Base-by-base conservation (phyloP, 2,888 invertebrate species). In the Dryobota labecula region DNA sequence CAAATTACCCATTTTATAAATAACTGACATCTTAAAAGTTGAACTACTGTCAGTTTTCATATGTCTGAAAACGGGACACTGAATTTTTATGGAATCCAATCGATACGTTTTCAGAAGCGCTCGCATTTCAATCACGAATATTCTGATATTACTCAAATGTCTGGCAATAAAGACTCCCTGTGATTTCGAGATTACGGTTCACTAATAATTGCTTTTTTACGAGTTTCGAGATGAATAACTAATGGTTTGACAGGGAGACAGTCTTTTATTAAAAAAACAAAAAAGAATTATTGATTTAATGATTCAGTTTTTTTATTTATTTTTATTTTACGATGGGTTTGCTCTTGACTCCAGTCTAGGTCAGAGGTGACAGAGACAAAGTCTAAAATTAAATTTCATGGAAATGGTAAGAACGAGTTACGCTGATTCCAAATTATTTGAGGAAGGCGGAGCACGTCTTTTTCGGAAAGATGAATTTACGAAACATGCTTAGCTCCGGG, bases 61-160 rank as follows among this genome's bases (percentile, higher is more conserved):
- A 3, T 27, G 36, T 36, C 9, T 56, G 24, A 45, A 63, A 30
- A 33, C n/a, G 56, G 24, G 30, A 20, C 49, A 66, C 30, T 61
- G 63, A 81, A 64, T 78, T 74, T 80, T 81, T 76, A 80, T 70
- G 60, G n/a, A 58, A 57, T 51, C 27, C 54, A 53, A 67, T 75
- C 65, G 62, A 73, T 72, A 18, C 45, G 57, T 33, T 67, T 70
- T 58, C 65, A 49, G 47, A 49, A 36, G 0, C 30, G 33, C 51
- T 64, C 58, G 15, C 51, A 15, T 70, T 78, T 82, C 73, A 67
- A 78, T 81, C 71, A 72, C 18, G 61, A 82, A 72, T 78, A 72
- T 76, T 70, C 56, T 62, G 58, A 41, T 63, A 63, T 66, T 63
- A 65, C 53, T 73, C 66, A 53, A 71, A 82, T 49, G n/a, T 18